Evolutionary conservation across 1,140 invertebrate species (phyloP).

Genomic region (Camponotus pennsylvanicus): DNA sequence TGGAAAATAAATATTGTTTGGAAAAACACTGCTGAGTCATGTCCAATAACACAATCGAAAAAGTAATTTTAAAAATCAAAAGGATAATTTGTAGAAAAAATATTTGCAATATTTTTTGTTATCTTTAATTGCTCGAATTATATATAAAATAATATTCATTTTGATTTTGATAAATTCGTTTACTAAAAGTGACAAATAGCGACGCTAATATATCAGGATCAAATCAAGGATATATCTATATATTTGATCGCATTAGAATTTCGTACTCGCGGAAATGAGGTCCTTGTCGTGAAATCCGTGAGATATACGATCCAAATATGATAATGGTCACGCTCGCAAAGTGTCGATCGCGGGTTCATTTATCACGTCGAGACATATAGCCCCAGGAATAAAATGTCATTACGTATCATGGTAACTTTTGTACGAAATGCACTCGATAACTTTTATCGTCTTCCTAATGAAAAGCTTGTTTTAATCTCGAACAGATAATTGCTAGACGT

Average conservation of each 20-base stretch:
- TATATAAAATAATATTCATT: background rate
- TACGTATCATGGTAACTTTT: constrained; percentile 42
- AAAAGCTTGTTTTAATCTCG: constrained; percentile 39
- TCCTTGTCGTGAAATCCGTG: constrained; percentile 60
- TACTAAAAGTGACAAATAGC: constrained; percentile 56
- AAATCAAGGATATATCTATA: constrained; percentile 44
- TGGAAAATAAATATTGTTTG: constrained; percentile 22
- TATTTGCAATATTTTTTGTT: background rate
- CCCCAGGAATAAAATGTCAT: constrained; percentile 47
- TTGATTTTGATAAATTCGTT: constrained; percentile 17
- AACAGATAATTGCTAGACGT: background rate
- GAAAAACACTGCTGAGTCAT: background rate
- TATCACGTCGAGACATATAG: constrained; percentile 57
- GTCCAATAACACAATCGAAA: too few species aligned
- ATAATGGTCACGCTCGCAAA: constrained; percentile 56
- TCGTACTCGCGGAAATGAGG: constrained; percentile 65
- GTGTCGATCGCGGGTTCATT: constrained; percentile 70
- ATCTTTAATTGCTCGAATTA: background rate
- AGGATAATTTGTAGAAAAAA: background rate
- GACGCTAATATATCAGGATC: constrained; percentile 48
- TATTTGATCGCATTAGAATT: constrained; percentile 70
- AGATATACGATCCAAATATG: constrained; percentile 71
- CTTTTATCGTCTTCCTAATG: constrained; percentile 29
- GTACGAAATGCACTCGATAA: constrained; percentile 56
- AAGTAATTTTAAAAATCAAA: background rate